Conservation (phyloP, 2,113 vertebrate species). For the Phyllostomus discolor region DNA sequence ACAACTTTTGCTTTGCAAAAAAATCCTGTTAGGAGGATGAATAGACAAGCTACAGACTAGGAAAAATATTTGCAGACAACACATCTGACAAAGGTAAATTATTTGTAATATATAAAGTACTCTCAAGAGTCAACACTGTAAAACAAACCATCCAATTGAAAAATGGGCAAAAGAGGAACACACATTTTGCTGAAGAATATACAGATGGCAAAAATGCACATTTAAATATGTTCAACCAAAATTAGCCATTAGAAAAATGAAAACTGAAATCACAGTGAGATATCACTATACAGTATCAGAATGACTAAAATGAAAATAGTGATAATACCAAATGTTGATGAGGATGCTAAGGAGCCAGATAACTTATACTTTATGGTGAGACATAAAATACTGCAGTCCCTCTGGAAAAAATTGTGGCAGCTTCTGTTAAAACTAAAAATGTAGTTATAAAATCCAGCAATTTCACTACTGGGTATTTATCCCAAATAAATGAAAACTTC, state of each 20-base stretch:
- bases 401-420: background rate
- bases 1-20: background rate
- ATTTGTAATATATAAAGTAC: background rate
- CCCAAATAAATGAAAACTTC: background rate
- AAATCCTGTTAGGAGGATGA: background rate
- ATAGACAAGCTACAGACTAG: background rate
- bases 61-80: background rate
- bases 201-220: background rate
- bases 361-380: background rate
- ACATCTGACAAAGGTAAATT: background rate
- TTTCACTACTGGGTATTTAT: background rate
- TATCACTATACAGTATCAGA: background rate
- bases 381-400: background rate
- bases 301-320: background rate
- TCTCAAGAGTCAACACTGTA: constrained; percentile 2
- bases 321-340: background rate
- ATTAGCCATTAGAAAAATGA: constrained; percentile 15
- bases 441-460: background rate
- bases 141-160: background rate
- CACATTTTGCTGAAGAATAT: constrained; percentile 20
- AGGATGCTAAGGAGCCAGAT: background rate
- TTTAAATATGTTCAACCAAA: constrained; percentile 30
- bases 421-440: background rate
- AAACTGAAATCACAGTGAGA: constrained; percentile 16
- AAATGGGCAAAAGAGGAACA: background rate